Conservation (phyloP, 2,113 vertebrate genomes). For the Carlito syrichta region DNA sequence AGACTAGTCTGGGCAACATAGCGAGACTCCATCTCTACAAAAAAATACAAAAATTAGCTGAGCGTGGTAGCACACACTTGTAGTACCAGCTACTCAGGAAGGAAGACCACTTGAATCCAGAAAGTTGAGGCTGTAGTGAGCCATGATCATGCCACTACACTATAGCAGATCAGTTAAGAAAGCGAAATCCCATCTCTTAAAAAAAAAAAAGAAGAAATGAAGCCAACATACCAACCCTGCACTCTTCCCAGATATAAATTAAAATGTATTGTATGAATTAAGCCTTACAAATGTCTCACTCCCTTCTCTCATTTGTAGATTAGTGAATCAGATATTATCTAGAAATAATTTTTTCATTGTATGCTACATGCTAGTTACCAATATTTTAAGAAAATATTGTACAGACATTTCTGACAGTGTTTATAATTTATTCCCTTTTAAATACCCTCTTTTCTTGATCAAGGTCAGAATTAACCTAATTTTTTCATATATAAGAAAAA, state of each 20-base stretch:
- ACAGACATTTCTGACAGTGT: not conserved
- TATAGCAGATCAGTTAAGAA: no score
- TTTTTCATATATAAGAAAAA: not conserved
- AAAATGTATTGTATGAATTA: not conserved
- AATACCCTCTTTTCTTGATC: not conserved
- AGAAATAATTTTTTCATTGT: not conserved
- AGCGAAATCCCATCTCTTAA: no score
- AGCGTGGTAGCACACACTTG: no score
- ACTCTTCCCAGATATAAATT: not conserved
- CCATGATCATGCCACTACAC: no score
- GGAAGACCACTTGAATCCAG: no score
- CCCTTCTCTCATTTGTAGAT: not conserved
- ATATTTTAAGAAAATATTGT: not conserved
- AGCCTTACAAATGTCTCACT: not conserved
- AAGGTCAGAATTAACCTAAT: not conserved
- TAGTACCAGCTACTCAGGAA: no score
- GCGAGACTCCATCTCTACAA: no score
- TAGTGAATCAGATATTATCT: not conserved
- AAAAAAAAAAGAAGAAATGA: not conserved
- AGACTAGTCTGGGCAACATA: no score
- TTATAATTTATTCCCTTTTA: not conserved
- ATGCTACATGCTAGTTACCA: not conserved
- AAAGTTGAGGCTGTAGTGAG: no score
- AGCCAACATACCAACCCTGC: not conserved
- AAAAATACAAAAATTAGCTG: no score